Evolutionary conservation across 2,888 invertebrate species (phyloP), one percentile per base, ranked within the genome.

Genomic region (Eumacrocentrus americanus): DNA sequence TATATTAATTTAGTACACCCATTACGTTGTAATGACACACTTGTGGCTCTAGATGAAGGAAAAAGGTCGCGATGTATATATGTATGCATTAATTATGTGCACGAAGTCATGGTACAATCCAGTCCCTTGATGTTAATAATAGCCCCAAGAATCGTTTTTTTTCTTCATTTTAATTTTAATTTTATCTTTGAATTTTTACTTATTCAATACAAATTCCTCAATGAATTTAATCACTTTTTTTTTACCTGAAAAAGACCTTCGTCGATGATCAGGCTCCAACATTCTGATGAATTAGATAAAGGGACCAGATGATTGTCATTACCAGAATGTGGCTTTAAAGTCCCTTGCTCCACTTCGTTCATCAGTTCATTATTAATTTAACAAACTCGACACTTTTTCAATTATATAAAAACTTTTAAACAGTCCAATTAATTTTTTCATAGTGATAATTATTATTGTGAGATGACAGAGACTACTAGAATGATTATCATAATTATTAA

Each of bases 181-280:
- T n/a, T n/a, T n/a, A n/a, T n/a, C n/a, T n/a, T n/a, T n/a, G n/a
- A n/a, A n/a, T n/a, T n/a, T n/a, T n/a, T n/a, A n/a, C n/a, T n/a
- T 35, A 16, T 18, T 14, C 12, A 34, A 46, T 23, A 16, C 44
- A 35, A n/a, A n/a, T n/a, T n/a, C n/a, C n/a, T n/a, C n/a, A n/a
- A n/a, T n/a, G n/a, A n/a, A n/a, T n/a, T n/a, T n/a, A n/a, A n/a
- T n/a, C n/a, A n/a, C n/a, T n/a, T 37, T 35, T 46, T 47, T 37
- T 38, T 48, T 65, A 67, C 67, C 67, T 67, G 67, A 48, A 63
- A 59, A 58, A 67, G 50, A 67, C 73, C 74, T 54, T 80, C 80
- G 72, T 80, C 80, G 62, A 77, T 62, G 38, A 75, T 55, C 53
- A 77, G 66, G 64, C 70, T 76, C 78, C 79, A 78, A 72, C 79